A percentile compares a stretch with the other conserved stretches of the same genome.
phyloP scores from a whole-genome alignment of 1,140 invertebrate genomes.

The Ceratitis capitata region DNA sequence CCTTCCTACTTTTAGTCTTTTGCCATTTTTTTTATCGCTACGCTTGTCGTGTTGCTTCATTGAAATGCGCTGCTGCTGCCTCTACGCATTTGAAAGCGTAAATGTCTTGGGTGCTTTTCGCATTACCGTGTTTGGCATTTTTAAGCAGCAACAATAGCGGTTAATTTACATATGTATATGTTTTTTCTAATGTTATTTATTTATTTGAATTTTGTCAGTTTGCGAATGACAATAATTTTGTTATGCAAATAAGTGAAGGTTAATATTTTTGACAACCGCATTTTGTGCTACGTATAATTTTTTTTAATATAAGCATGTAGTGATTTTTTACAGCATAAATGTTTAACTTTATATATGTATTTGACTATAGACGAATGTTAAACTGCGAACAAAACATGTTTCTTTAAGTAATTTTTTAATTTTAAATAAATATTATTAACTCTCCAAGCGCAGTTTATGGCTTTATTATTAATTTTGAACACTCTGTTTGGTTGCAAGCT shows the following conservation, averaged over 20 bases:
- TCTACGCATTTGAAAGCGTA: not conserved
- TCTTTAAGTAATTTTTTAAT: no score
- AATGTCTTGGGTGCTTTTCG: not conserved
- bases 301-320: not conserved
- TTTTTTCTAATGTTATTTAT: not conserved
- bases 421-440: no score
- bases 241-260: conserved; percentile 9
- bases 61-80: not conserved
- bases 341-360: not conserved
- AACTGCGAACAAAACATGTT: no score
- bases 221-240: not conserved
- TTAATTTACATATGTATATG: not conserved
- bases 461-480: no score
- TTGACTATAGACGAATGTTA: no score
- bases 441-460: no score
- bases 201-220: not conserved
- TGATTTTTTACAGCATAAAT: not conserved
- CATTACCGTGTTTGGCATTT: not conserved
- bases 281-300: not conserved
- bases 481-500: no score
- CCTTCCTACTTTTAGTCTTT: not conserved
- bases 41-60: not conserved
- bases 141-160: not conserved
- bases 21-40: no score
- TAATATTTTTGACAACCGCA: not conserved